These are phyloP conservation scores for Taphrorychus bicolor DNA, from an alignment of 2,888 invertebrate genomes.

Conservation along the genomic window DNA sequence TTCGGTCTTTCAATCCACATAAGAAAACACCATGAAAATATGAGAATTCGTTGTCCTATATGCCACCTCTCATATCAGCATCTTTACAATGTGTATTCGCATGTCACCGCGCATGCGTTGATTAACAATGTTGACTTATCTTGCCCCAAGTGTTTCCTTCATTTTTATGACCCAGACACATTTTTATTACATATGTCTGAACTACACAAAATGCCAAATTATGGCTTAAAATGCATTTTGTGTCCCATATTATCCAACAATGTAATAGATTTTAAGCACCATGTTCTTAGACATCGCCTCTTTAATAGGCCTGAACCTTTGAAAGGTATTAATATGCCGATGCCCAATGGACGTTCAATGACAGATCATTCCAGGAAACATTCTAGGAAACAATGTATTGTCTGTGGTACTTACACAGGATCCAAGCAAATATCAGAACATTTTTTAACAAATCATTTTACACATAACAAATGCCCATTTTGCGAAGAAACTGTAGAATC, in stretches of 20 bases:
- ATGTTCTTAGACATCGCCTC: background rate
- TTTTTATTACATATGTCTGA: background rate
- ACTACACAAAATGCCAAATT: background rate
- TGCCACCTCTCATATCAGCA: background rate
- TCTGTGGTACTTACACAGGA: no score
- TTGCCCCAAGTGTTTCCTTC: background rate
- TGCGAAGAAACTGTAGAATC: no score
- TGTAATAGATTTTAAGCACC: background rate
- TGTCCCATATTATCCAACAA: background rate
- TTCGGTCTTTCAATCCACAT: no score
- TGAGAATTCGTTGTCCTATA: background rate
- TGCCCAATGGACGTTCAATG: background rate
- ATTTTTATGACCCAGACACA: background rate
- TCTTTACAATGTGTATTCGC: background rate
- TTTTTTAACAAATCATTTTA: no score
- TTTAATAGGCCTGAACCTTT: background rate
- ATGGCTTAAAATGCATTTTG: background rate
- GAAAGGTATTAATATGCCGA: no score
- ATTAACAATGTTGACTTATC: slow-evolving; percentile 9
- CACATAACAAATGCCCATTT: no score
- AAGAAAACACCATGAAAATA: background rate
- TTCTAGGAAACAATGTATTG: no score
- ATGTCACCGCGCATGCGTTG: background rate
- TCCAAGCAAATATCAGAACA: no score
- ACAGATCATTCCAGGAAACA: no score